Evolutionary conservation across 2,113 vertebrate species (phyloP), one percentile per base, ranked within the genome.

Genomic region (Mesembrinibis cayennensis): DNA sequence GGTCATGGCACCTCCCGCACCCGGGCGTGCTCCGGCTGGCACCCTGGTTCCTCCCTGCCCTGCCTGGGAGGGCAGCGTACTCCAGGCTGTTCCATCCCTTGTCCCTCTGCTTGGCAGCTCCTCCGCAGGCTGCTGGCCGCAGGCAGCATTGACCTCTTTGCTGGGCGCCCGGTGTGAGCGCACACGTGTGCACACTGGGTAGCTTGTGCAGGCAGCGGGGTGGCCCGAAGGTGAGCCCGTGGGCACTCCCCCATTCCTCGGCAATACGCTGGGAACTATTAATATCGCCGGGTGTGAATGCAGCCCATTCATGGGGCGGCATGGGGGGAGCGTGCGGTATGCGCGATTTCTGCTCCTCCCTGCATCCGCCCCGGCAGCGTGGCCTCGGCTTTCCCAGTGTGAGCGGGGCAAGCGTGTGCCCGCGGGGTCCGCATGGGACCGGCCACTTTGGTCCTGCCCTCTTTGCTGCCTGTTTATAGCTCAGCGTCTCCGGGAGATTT

Each of bases 181-280:
- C 36, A 36, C 26, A 17, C 3, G 2, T 11, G 32, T 38, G 61
- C 74, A 12, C 84, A 81, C 72, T 58, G 74, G 45, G 45, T 1
- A 55, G 79, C 77, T 79, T 52, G 93, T 88, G 67, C 50, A 2
- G 34, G 82, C n/a, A 27, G 59, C 6, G 11, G 38, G 26, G 42
- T 9, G 3, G n/a, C 74, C 80, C 6, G 26, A 34, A 52, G 70
- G 58, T 16, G 56, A 73, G 67, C 72, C 58, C 29, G 6, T 1
- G 16, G 87, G 63, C 38, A 13, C 40, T 47, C 45, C 3, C 23
- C 81, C 67, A 34, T 83, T 77, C 92, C 92, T 67, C 34, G 7
- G 91, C 67, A 55, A 26, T 72, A 47, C 8, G 45, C 71, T 82
- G 62, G 65, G 32, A 50, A n/a, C 94, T 96, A 93, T 95, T 91